Percentiles rank a stretch among this genome's conserved stretches.
Conservation (phyloP, 1,140 invertebrate species). For the Trichomalopsis sarcophagae region DNA sequence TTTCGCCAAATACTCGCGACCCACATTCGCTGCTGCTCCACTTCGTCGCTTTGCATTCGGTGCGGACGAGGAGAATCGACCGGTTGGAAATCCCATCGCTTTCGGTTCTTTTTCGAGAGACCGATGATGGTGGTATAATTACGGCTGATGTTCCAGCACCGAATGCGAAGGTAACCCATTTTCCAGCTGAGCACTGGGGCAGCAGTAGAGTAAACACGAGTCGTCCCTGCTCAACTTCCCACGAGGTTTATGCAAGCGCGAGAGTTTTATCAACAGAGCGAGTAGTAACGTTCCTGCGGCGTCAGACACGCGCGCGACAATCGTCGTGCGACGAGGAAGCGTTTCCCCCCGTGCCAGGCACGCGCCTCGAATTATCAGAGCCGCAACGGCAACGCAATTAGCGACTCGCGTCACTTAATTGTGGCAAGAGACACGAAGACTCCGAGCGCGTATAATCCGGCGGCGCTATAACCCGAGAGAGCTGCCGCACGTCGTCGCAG, state of each 20-base stretch:
- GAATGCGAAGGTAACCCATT: background rate
- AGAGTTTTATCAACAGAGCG: too few species aligned
- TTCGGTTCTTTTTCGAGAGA: slow-evolving; percentile 50
- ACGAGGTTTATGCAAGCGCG: background rate
- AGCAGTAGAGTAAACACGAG: background rate
- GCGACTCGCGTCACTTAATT: slow-evolving; percentile 58
- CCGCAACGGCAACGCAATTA: slow-evolving; percentile 57
- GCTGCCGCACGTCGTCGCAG: background rate
- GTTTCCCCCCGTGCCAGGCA: slow-evolving; percentile 40
- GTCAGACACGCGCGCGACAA: slow-evolving; percentile 45
- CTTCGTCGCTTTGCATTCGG: background rate
- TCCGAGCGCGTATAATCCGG: background rate
- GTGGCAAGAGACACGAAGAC: slow-evolving; percentile 27
- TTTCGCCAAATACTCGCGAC: background rate
- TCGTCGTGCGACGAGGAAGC: background rate
- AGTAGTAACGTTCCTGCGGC: background rate
- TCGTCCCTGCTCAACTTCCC: background rate
- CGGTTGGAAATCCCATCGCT: too few species aligned
- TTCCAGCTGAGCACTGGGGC: background rate
- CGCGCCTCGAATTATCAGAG: slow-evolving; percentile 61
- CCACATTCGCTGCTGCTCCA: background rate
- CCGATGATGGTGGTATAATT: slow-evolving; percentile 62
- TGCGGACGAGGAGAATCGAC: background rate
- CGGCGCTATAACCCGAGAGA: background rate
- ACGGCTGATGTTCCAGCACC: slow-evolving; percentile 28